Conservation (phyloP, 2,888 invertebrate genomes). For the Maniola hyperantus region DNA sequence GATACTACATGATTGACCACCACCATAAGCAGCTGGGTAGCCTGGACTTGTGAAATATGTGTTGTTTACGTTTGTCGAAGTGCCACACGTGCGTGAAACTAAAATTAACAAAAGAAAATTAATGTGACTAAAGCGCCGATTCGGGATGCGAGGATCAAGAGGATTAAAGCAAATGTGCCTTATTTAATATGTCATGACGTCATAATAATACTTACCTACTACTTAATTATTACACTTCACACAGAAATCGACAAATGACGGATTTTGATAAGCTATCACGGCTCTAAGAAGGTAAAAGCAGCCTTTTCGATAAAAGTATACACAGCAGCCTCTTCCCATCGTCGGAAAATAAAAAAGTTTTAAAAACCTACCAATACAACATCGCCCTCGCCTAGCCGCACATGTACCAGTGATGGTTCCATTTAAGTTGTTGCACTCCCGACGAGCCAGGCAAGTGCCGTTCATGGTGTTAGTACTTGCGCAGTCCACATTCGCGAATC, state of each 20-base stretch:
- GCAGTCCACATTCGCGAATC: slow-evolving; percentile 89
- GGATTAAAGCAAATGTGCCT: too few species aligned
- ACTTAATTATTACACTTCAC: too few species aligned
- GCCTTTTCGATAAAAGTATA: too few species aligned
- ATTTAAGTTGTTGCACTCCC: slow-evolving; percentile 87
- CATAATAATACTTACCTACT: too few species aligned
- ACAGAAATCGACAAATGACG: too few species aligned
- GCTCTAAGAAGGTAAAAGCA: too few species aligned
- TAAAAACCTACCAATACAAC: slow-evolving; percentile 90
- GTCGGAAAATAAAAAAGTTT: not conserved
- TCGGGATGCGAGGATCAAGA: too few species aligned
- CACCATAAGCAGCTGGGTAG: slow-evolving; percentile 87
- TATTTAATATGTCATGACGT: too few species aligned
- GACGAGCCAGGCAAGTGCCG: slow-evolving; percentile 90
- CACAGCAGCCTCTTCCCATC: too few species aligned
- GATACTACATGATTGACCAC: slow-evolving; percentile 87
- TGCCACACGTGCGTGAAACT: slow-evolving; percentile 90
- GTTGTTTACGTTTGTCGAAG: slow-evolving; percentile 87
- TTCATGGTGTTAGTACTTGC: slow-evolving; percentile 84
- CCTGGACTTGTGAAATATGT: slow-evolving; percentile 92
- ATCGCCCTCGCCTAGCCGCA: slow-evolving; percentile 88
- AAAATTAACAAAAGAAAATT: not conserved
- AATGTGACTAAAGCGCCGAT: not conserved
- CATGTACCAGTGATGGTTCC: slow-evolving; percentile 89
- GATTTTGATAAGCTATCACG: too few species aligned